Base-by-base conservation (phyloP, 2,113 vertebrate species). In the Loxodonta africana region DNA sequence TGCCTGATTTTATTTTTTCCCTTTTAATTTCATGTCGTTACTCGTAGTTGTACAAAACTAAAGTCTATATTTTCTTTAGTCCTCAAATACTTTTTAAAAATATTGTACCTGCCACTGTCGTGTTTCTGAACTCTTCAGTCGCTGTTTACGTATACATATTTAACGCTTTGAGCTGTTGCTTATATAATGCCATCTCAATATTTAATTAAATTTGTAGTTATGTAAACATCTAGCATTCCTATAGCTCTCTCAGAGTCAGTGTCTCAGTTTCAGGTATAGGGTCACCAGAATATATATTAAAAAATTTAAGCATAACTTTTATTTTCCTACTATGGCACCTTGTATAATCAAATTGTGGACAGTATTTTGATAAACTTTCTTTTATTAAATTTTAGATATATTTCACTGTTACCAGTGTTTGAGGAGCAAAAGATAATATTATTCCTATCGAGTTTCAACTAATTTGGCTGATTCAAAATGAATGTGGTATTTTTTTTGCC, bases 31-130 rank as follows among this genome's bases (percentile, higher is more conserved):
- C 63, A 88, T 83, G 41, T 71, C 30, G 83, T 92, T 95, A 84
- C 30, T 97, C 83, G 89, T 48, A 63, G 71, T 84, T 90, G 8
- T 83, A 85, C 51, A 80, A 87, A 97, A 97, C 41, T 82, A 83
- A 57, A 87, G 74, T 63, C 9, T 78, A 1, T 60, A 65, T 95
- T 96, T 95, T 93, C 69, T 80, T 95, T 85, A 69, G 14, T 96
- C 15, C 88, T 93, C 37, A 60, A 15, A 57, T 28, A n/a, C 5
- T 30, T 69, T 82, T 60, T 51, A 37, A 11, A 44, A 74, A 48
- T 46, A 69, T 62, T 93, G 90, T 63, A n/a, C 26, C 62, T 88
- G 8, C 57, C 65, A 33, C 25, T 41, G 1, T 37, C 71, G 18
- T 71, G 14, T 88, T 81, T 71, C 15, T 96, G 11, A 95, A 17